phyloP scores from a whole-genome alignment of 2,797 vertebrate species.

The Myioborus melanocephalus region DNA sequence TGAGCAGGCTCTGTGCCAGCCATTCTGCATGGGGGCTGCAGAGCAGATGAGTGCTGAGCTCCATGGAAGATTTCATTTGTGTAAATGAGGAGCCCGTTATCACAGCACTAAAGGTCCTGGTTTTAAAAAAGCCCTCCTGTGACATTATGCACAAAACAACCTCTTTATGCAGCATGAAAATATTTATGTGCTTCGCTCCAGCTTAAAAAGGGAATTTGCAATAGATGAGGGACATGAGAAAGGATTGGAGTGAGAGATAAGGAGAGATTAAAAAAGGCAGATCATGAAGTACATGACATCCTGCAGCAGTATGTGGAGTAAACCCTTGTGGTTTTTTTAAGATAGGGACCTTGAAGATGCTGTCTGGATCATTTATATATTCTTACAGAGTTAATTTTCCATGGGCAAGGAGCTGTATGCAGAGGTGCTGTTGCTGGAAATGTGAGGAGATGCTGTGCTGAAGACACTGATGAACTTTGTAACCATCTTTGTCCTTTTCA shows the following conservation, averaged over 20 bases:
- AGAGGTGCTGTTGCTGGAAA: not conserved
- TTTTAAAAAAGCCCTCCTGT: constrained; percentile 3
- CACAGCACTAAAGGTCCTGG: constrained; percentile 41
- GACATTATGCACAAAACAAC: constrained; percentile 59
- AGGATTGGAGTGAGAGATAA: constrained; percentile 44
- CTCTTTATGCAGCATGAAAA: constrained; percentile 55
- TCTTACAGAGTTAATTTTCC: not conserved
- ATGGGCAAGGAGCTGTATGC: not conserved
- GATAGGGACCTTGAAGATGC: not conserved
- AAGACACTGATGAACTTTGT: not conserved
- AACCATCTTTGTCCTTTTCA: not conserved
- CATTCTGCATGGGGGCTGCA: not conserved
- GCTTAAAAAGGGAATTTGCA: constrained; percentile 54
- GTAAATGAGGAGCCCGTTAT: constrained; percentile 51
- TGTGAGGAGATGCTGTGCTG: not conserved
- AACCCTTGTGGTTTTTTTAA: not conserved
- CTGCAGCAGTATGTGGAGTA: constrained; percentile 8
- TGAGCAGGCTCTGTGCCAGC: not conserved
- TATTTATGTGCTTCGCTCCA: constrained; percentile 19
- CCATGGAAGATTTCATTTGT: constrained; percentile 47
- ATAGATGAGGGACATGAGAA: constrained; percentile 34
- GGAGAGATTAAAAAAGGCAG: constrained; percentile 36
- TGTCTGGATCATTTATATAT: not conserved
- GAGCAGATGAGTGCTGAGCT: constrained; percentile 38
- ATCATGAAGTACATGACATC: constrained; percentile 46